Evolutionary conservation across 2,888 invertebrate genomes (phyloP), one percentile per base, ranked within the genome.

Genomic region (Liopterus haemorrhoidalis): DNA sequence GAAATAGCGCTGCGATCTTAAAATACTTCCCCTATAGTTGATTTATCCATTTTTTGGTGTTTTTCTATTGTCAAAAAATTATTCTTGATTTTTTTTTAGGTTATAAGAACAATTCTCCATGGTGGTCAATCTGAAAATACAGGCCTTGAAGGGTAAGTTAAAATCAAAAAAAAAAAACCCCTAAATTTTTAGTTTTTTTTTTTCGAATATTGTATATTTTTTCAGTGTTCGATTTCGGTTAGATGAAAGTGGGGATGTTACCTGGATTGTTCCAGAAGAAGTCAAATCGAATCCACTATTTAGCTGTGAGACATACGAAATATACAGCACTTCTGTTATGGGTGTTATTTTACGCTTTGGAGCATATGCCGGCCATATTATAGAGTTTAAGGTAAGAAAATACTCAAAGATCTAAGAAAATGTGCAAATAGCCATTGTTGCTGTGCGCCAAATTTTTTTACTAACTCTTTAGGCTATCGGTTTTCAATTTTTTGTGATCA

Each of bases 221-320:
- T 60, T 41, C 50, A 68, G 69, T 15, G 62, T 68, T 32, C 54
- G 71, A 57, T 74, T 77, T 60, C 62, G 66, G 21, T 59, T 81
- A 55, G 78, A 79, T 58, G 76, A 78, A 53, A 74, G 69, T 54
- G 78, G 79, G 22, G 79, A 80, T 64, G 78, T 80, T 5, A 73
- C 72, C 5, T 80, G 79, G 79, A 75, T 72, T 54, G 68, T 78
- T 49, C 66, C 74, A 31, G 75, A 76, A 35, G 71, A 72, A 51
- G 66, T 72, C 2, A 72, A 74, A 55, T 51, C 55, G 14, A 57
- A 78, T 57, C 78, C 80, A 20, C 67, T 81, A 55, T 81, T 81
- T 61, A 74, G 72, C 58, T 81, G 80, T 67, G 80, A 81, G 63
- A 80, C 79, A n/a, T 81, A 77, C 60, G 80, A 81, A 67, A 68